Base-by-base conservation (phyloP, 2,888 invertebrate species). In the Hofmannophila pseudospretella region DNA sequence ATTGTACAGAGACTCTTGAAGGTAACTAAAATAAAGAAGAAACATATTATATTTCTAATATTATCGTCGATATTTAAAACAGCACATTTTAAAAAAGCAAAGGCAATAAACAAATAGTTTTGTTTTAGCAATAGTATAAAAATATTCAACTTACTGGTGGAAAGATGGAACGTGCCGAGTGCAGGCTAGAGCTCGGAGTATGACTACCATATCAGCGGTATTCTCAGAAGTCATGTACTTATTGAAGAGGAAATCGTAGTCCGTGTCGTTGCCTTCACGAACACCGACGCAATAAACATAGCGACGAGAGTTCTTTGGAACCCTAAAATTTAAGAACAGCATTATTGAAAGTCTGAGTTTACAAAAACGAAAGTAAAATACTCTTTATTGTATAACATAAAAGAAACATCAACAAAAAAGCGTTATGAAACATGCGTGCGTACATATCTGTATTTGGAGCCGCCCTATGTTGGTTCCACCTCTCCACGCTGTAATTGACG, bases 251-350 rank as follows among this genome's bases (percentile, higher is more conserved):
- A 90, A 91, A 8, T 89, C 48, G 89, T 92, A 94, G 52, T 92
- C 92, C 0, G 67, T 55, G 1, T 64, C 58, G 4, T 84, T 66
- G 0, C 93, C 93, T 26, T 89, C 51, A 29, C 82, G 84, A 0
- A 93, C 63, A 10, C 90, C 93, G 4, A 80, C 72, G 60, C 93
- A 93, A 66, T 92, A 93, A 0, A 91, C 90, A n/a, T 88, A 77
- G 0, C 86, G 76, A 38, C 90, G 89, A 11, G 90, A 70, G 47
- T 92, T 91, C 0, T 88, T 88, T 9, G 89, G 86, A 1, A 93
- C 85, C 30, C 89, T 90, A n/a, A 8, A 23, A 23, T n/a, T 8
- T 23, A 23, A 23, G 8, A 20, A 20, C 20, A 7, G 20, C 8
- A 20, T 7, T 20, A 20, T 5, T 7, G 19, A 19, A 19, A n/a